Evolutionary conservation across 2,113 vertebrate species (phyloP).

Genomic region (Entelurus aequoreus): DNA sequence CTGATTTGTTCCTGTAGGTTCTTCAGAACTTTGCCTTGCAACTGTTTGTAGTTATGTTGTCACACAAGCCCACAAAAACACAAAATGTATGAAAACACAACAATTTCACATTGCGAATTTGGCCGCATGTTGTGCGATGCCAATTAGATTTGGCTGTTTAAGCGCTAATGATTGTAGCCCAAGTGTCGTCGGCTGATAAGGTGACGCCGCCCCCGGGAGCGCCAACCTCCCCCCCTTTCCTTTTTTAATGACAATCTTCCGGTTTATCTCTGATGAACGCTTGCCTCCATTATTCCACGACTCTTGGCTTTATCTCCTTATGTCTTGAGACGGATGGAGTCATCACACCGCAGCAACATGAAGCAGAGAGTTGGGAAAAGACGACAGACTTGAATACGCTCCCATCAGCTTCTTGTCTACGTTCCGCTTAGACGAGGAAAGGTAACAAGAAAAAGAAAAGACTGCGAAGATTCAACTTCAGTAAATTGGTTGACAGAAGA

Average conservation of each 20-base stretch:
- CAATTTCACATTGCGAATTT: not conserved
- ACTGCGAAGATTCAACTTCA: not conserved
- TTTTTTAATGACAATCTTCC: not conserved
- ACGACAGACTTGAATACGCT: not conserved
- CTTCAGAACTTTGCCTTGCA: no score
- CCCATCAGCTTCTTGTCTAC: not conserved
- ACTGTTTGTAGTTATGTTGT: no score
- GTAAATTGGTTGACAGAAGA: not conserved
- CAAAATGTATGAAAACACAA: not conserved
- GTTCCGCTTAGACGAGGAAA: not conserved
- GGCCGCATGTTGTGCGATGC: not conserved
- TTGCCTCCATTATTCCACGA: not conserved
- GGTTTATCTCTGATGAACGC: not conserved
- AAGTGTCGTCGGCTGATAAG: conserved; percentile 1
- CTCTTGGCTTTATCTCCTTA: not conserved
- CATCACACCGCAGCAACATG: not conserved
- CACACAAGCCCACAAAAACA: not conserved
- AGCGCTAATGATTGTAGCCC: not conserved
- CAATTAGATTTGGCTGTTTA: not conserved
- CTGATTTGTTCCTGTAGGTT: no score
- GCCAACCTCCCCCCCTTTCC: not conserved
- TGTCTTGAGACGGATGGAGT: not conserved
- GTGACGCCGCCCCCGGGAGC: not conserved
- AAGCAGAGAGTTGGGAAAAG: not conserved
- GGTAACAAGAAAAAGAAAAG: not conserved